Evolutionary conservation across 2,888 invertebrate genomes (phyloP).

Genomic region (Axea sp.): DNA sequence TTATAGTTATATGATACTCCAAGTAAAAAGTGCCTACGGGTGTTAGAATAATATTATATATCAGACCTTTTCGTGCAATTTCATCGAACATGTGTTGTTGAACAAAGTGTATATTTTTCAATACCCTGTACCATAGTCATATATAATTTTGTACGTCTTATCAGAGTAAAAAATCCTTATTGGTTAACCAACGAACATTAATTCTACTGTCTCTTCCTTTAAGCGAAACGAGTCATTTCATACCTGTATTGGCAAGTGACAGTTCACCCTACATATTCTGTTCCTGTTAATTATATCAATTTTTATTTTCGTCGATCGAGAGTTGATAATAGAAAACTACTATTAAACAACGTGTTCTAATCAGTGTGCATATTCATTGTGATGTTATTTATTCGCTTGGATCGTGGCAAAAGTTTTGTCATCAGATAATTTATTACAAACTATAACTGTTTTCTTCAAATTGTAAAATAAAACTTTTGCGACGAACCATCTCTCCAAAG

Average conservation of each 20-base stretch:
- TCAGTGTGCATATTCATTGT: constrained; percentile 17
- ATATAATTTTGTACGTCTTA: constrained; percentile 47
- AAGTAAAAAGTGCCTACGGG: constrained; percentile 60
- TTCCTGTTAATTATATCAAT: background rate
- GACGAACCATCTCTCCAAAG: no score
- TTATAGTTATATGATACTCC: constrained; percentile 47
- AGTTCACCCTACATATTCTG: background rate
- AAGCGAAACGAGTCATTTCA: constrained; percentile 14
- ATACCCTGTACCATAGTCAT: constrained; percentile 56
- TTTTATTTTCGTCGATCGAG: background rate
- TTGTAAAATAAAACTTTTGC: background rate
- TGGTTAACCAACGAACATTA: constrained; percentile 31
- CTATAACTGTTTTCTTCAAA: no score
- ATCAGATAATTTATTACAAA: background rate
- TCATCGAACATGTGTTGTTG: constrained; percentile 56
- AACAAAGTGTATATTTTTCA: constrained; percentile 62
- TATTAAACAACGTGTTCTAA: background rate
- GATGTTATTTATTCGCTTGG: constrained; percentile 10
- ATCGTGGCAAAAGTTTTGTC: constrained; percentile 11
- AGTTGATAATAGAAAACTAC: background rate
- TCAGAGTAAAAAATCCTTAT: constrained; percentile 15
- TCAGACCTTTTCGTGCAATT: constrained; percentile 53
- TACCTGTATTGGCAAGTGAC: constrained; percentile 15
- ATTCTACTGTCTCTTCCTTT: constrained; percentile 11
- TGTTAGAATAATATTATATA: constrained; percentile 46